These are phyloP conservation scores for Bubo blakistoni DNA, from an alignment of 2,113 vertebrate species.

Conservation along the genomic window DNA sequence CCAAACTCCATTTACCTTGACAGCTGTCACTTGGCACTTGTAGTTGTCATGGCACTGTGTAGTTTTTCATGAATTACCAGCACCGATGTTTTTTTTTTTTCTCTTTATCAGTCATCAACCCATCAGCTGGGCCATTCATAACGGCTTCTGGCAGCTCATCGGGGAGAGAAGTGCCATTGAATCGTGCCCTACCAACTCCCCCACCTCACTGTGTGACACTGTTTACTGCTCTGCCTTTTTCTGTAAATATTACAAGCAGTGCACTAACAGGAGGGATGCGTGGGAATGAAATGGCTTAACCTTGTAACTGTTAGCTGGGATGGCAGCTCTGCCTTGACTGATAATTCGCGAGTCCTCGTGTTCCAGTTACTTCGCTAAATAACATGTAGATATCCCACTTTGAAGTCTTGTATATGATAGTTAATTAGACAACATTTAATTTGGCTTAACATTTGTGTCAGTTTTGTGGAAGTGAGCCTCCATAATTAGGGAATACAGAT, in stretches of 20 bases:
- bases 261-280: constrained; percentile 11
- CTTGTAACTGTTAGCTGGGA: constrained; percentile 30
- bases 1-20: constrained; percentile 72
- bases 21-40: constrained; percentile 73
- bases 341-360: background rate
- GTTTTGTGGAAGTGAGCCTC: constrained; percentile 71
- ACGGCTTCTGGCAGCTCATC: constrained; percentile 75
- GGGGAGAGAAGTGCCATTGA: constrained; percentile 67
- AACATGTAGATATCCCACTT: constrained; percentile 46
- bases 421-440: constrained; percentile 82
- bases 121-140: constrained; percentile 66
- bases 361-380: constrained; percentile 45
- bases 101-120: constrained; percentile 74
- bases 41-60: constrained; percentile 50
- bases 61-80: constrained; percentile 74
- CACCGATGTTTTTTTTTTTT: background rate
- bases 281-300: constrained; percentile 29
- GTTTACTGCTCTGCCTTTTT: constrained; percentile 79
- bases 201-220: constrained; percentile 72
- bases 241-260: constrained; percentile 77
- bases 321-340: constrained; percentile 28
- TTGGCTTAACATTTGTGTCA: constrained; percentile 76
- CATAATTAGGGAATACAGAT: constrained; percentile 78
- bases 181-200: constrained; percentile 70
- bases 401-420: constrained; percentile 63